phyloP scores from a whole-genome alignment of 2,888 invertebrate species.

The Ypsolopha scabrella region DNA sequence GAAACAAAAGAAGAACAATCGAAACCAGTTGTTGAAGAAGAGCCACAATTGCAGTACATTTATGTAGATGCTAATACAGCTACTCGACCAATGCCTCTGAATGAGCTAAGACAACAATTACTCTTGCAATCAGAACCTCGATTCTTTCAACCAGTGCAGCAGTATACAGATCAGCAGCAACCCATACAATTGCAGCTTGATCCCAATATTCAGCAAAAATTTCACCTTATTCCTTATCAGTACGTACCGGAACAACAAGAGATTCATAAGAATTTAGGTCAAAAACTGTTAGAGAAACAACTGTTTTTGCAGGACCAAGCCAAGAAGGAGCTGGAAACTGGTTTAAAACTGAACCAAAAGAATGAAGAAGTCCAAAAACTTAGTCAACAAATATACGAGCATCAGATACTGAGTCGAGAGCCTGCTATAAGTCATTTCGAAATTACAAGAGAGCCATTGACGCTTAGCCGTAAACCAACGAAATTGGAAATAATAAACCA shows the following conservation, averaged over 20 bases:
- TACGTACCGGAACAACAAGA: slow-evolving; percentile 9
- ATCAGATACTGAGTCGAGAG: too few species aligned
- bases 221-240: slow-evolving; percentile 5
- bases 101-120: not conserved
- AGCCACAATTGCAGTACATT: too few species aligned
- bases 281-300: slow-evolving; percentile 7
- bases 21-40: not conserved
- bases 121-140: not conserved
- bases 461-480: too few species aligned
- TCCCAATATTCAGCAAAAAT: not conserved
- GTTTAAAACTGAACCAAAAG: too few species aligned
- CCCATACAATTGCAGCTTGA: not conserved
- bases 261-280: slow-evolving; percentile 12
- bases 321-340: not conserved
- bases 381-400: not conserved
- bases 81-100: too few species aligned
- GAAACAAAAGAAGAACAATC: not conserved
- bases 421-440: too few species aligned
- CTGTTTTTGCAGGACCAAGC: not conserved
- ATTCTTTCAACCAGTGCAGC: not conserved
- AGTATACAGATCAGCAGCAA: slow-evolving; percentile 4
- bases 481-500: too few species aligned
- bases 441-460: too few species aligned
- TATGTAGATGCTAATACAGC: too few species aligned
- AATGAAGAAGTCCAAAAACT: not conserved